A percentile compares a stretch with the other conserved stretches of the same genome.
Evolutionary conservation across 2,113 vertebrate species (phyloP).

Genomic region (Tragelaphus buxtoni): DNA sequence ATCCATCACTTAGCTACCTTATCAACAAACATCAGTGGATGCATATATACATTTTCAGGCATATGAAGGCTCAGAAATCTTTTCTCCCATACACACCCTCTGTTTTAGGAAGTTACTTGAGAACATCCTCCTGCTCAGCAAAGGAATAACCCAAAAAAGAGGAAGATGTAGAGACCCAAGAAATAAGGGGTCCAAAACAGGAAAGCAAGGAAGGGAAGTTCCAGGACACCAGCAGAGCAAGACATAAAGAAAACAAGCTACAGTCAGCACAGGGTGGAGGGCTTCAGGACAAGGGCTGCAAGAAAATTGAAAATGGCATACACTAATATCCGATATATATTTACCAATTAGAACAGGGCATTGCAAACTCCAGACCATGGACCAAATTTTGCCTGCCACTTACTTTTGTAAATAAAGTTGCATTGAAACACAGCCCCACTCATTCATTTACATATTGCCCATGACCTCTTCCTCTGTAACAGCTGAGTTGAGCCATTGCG

Average conservation of each 20-base stretch:
- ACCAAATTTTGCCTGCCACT: neutral
- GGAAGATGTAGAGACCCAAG: neutral
- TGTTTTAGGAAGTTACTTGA: constrained; percentile 50
- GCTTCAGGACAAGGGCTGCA: neutral
- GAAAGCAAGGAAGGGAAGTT: neutral
- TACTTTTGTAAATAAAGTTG: neutral
- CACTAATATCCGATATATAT: neutral
- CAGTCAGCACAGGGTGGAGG: neutral
- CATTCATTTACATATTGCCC: neutral
- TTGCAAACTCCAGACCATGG: neutral
- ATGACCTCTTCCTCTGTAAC: neutral
- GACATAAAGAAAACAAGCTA: neutral
- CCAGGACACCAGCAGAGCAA: neutral
- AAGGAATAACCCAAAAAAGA: constrained; percentile 42
- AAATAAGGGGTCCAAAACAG: neutral
- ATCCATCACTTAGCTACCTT: neutral
- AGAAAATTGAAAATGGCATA: neutral
- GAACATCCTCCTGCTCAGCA: neutral
- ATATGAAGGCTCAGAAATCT: neutral
- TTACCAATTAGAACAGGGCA: neutral
- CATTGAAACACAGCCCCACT: neutral
- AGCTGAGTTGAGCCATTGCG: neutral
- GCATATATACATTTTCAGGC: neutral
- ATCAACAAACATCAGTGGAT: neutral
- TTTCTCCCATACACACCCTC: neutral